These are phyloP conservation scores for Sphaeridia pumilis DNA, from an alignment of 2,888 invertebrate genomes.

Conservation along the genomic window DNA sequence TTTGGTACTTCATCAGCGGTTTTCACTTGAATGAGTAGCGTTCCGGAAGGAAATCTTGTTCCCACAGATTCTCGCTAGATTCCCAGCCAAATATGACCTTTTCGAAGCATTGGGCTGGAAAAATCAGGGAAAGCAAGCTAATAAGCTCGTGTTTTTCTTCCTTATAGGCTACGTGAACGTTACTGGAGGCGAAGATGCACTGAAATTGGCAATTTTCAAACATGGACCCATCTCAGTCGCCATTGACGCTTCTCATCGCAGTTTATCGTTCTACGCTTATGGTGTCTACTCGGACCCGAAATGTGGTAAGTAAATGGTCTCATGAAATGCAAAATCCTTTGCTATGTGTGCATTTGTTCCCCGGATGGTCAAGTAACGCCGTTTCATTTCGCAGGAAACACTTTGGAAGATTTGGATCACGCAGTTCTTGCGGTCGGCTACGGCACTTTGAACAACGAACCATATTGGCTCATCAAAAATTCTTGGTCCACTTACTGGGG, in stretches of 20 bases:
- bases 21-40: no score
- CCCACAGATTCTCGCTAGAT: no score
- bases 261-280: constrained; percentile 84
- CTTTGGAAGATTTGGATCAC: constrained; percentile 70
- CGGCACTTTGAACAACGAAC: constrained; percentile 66
- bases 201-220: constrained; percentile 67
- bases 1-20: no score
- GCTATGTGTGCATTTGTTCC: no score
- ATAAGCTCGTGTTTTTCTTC: background rate
- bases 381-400: constrained; percentile 58
- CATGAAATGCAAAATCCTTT: no score
- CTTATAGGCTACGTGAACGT: constrained; percentile 67
- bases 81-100: no score
- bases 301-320: constrained; percentile 50
- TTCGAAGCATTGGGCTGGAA: no score
- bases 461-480: constrained; percentile 90
- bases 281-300: constrained; percentile 85
- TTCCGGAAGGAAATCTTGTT: no score
- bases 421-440: constrained; percentile 89
- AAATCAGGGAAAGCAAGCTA: no score
- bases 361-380: no score
- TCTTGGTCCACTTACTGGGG: constrained; percentile 98
- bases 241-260: constrained; percentile 78
- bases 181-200: constrained; percentile 57
- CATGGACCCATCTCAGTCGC: constrained; percentile 85